Evolutionary conservation across 2,797 vertebrate species (phyloP), one percentile per base, ranked within the genome.

Genomic region (Microctenopoma lineatum): DNA sequence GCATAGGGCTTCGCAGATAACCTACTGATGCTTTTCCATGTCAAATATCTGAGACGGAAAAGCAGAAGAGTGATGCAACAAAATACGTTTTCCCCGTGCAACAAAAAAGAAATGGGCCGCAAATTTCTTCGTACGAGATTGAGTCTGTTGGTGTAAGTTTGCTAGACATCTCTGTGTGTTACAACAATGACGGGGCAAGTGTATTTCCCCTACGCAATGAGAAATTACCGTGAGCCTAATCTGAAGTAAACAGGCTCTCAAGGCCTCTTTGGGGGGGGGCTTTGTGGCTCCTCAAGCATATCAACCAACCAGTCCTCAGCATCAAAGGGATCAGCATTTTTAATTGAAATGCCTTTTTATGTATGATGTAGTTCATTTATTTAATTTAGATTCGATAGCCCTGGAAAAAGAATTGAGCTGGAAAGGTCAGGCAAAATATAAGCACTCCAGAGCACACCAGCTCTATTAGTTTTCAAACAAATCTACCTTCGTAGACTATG

Each of bases 341-440:
- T 87, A 84, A 91, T 89, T 91, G 84, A 85, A 89, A 84, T 55
- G 79, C 74, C 71, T 87, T 87, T 85, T 88, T 83, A 86, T 87
- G 85, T 87, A 79, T 89, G 84, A 86, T 85, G 80, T 76, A 84
- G 80, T 87, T 87, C 70, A 86, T 90, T 90, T 88, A 82, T 92
- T 90, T 84, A 83, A 87, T 89, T 90, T 87, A 74, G 77, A 86
- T 84, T 82, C 59, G 63, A 84, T 84, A 70, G 80, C 73, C 68
- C 45, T 42, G 29, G 81, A 87, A 85, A 86, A 75, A 53, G 56
- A 87, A 88, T 79, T 77, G 70, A 88, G 81, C 77, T 78, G 81
- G 71, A 92, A 90, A 90, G 84, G 87, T 90, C 82, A 86, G 59
- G 59, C 55, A 32, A 82, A 84, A 76, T 83, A 81, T 84, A 69